Evolutionary conservation across 2,888 invertebrate genomes (phyloP).

Genomic region (Melieria picta): DNA sequence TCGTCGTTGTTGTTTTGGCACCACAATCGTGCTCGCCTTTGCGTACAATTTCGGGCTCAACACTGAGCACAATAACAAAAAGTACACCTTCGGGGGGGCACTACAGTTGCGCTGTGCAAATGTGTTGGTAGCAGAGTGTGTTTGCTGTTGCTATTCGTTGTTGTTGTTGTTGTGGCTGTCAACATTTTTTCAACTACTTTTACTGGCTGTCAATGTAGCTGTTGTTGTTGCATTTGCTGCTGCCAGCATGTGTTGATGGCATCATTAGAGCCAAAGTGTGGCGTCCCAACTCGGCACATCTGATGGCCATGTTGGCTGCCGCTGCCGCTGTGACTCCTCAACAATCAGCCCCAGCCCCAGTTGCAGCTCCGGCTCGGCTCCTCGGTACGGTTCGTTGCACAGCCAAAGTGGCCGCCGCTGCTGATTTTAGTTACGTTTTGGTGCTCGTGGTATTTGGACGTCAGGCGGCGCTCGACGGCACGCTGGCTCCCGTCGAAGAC

Average conservation of each 20-base stretch:
- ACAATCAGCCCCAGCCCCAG: too few species aligned
- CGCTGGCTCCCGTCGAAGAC: background rate
- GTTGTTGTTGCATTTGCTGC: background rate
- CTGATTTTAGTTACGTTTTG: slow-evolving; percentile 57
- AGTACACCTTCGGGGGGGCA: too few species aligned
- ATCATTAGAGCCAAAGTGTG: slow-evolving; percentile 24
- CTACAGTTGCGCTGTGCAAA: too few species aligned
- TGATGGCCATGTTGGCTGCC: too few species aligned
- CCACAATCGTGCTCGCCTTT: background rate
- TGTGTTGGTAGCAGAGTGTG: too few species aligned
- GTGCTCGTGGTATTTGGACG: slow-evolving; percentile 63
- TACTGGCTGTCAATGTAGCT: background rate
- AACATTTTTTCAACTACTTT: slow-evolving; percentile 31
- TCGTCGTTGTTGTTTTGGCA: slow-evolving; percentile 3
- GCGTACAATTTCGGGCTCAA: too few species aligned
- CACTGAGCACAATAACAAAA: too few species aligned
- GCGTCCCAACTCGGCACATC: background rate
- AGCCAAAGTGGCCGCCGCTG: slow-evolving; percentile 5
- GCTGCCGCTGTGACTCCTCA: too few species aligned
- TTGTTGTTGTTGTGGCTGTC: slow-evolving; percentile 45
- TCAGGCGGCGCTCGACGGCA: slow-evolving; percentile 34
- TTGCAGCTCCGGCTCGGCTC: too few species aligned
- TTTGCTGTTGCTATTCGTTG: slow-evolving; percentile 28
- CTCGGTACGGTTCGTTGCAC: slow-evolving; percentile 25
- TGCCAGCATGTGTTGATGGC: slow-evolving; percentile 24